Base-by-base conservation (phyloP, 2,888 invertebrate genomes). In the Parnassius glacialis region DNA sequence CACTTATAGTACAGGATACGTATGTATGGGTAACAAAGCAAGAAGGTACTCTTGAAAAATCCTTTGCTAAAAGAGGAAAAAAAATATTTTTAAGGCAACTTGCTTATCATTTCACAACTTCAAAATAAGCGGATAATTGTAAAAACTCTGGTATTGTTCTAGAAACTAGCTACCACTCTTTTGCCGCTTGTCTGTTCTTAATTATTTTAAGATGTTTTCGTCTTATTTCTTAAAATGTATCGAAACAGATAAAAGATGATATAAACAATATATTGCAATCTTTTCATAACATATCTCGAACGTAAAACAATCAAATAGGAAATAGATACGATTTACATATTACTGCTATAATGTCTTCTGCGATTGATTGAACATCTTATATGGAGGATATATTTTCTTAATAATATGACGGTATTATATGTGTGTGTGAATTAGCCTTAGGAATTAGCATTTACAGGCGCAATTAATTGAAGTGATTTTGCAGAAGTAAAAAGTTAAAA, bases 81-180 rank as follows among this genome's bases (percentile, higher is more conserved):
- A 61, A 45, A 50, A 10, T 44, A 50, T 45, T 47, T 57, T 48
- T 48, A 57, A 52, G 47, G 2, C 9, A 57, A 57, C 43, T 61
- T 48, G 57, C 57, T 44, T 58, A 62, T 52, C 52, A 62, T 62
- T 58, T 58, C 58, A 20, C 48, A 13, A 58, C 20, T 16, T 50
- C 7, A 41, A 52, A 55, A 48, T 57, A n/a, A 47, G 47, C 47
- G 12, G 16, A 47, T 5, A 9, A 47, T 7, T 50, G 55, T 58
- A 59, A 62, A 62, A 62, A 62, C 58, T 59, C 53, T 62, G n/a
- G n/a, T n/a, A n/a, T n/a, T 59, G 62, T 51, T 58, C 62, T 51
- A 62, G 58, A 62, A 62, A 62, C 5, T 25, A 25, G 58, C 57
- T 62, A 50, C 54, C 58, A 50, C 52, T 57, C 62, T 62, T 54